Evolutionary conservation across 1,140 invertebrate species (phyloP), one percentile per base, ranked within the genome.

Genomic region (Pseudoatta argentina): DNA sequence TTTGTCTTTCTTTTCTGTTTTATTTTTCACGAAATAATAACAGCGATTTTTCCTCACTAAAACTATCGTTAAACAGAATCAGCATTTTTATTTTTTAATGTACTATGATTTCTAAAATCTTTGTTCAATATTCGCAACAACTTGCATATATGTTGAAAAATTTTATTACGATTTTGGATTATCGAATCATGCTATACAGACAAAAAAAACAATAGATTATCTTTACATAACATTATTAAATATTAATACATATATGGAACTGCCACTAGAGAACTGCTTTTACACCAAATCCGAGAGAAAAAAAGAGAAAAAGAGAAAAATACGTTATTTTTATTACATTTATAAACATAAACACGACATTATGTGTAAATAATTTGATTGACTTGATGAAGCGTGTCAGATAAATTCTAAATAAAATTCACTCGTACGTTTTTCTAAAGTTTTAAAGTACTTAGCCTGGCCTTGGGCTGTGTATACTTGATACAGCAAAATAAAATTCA

Each of bases 351-450:
- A 44, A 81, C 39, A 14, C 12, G 21, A 21, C 0, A 27, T n/a
- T 14, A 59, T 6, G 61, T 18, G 8, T 67, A 39, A 16, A 39
- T 18, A 57, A 39, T 71, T 16, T 71, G 12, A 3, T 21, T 55
- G 30, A 24, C 24, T 30, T 24, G 48, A 59, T 16, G 6, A 4
- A 39, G 21, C 3, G 3, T 34, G n/a, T 39, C 21, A 8, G 14
- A 24, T 81, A 34, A 57, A 55, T 57, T 69, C 14, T 16, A 81
- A 57, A 44, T 71, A 59, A 81, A 81, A 21, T 24, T 61, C n/a
- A n/a, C 39, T 71, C 48, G 48, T 53, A 30, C 21, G 21, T 21
- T 57, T 51, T 16, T 59, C 16, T n/a, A 24, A 71, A 71, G 18
- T 12, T 57, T 71, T 81, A 39, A 69, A 67, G 10, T 57, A 59